Percentiles rank a stretch among this genome's conserved stretches.
These are phyloP conservation scores for Salminus brasiliensis DNA, from an alignment of 2,113 vertebrate species.

Conservation along the genomic window DNA sequence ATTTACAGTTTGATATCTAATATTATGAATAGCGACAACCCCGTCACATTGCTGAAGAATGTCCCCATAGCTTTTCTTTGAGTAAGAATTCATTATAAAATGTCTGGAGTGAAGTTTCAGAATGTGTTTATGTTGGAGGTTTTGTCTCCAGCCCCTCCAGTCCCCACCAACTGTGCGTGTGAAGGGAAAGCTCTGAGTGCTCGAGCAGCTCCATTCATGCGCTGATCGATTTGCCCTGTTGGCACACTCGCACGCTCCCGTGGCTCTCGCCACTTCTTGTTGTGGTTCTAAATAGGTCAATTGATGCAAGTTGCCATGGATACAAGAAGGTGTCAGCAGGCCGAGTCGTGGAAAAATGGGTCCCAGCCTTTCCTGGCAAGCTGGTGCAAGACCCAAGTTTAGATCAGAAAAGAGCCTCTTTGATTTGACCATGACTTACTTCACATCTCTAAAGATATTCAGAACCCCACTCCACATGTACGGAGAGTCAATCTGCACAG, in stretches of 20 bases:
- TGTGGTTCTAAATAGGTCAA: conserved; percentile 52
- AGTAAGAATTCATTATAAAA: background rate
- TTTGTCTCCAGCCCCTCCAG: background rate
- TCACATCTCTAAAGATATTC: too few species aligned
- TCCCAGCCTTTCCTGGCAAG: conserved; percentile 21
- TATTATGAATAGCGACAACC: too few species aligned
- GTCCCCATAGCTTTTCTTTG: background rate
- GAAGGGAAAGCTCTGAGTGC: background rate
- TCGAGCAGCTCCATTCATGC: conserved; percentile 1
- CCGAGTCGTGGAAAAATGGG: conserved; percentile 32
- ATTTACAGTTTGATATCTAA: too few species aligned
- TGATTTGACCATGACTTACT: background rate
- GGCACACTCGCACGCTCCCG: background rate
- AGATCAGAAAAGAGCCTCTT: conserved; percentile 3
- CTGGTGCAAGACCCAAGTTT: conserved; percentile 9
- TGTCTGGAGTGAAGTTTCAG: too few species aligned
- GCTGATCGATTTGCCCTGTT: background rate
- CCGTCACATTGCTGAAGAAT: background rate
- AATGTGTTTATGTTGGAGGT: background rate
- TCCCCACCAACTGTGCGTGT: background rate
- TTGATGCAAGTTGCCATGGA: conserved; percentile 50
- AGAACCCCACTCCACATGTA: too few species aligned
- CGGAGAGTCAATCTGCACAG: too few species aligned
- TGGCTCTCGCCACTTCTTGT: conserved; percentile 29
- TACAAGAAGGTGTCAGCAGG: conserved; percentile 46